phyloP scores from a whole-genome alignment of 2,113 vertebrate genomes.

The Antennarius striatus region DNA sequence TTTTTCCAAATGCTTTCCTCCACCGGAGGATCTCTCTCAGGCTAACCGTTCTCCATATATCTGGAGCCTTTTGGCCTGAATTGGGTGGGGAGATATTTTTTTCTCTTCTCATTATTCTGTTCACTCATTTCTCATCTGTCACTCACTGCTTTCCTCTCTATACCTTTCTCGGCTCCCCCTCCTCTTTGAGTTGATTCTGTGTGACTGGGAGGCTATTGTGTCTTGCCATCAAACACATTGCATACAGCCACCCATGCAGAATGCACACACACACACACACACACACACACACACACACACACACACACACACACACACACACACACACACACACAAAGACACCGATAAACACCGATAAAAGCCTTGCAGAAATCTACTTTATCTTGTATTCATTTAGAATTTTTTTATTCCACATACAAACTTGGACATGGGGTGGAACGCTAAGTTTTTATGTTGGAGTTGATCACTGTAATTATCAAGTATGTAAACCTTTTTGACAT shows the following conservation, averaged over 20 bases:
- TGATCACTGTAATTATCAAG: no score
- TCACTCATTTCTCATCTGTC: slow-evolving; percentile 9
- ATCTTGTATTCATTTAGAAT: no score
- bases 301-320: no score
- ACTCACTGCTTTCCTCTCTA: slow-evolving; percentile 6
- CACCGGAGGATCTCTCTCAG: no score
- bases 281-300: slow-evolving; percentile 32
- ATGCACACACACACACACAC: slow-evolving; percentile 53
- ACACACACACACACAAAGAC: no score
- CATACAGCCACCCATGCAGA: slow-evolving; percentile 68
- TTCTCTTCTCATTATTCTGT: slow-evolving; percentile 35
- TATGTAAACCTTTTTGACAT: no score
- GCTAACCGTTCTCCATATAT: neutral
- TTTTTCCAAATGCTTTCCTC: no score
- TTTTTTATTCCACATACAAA: no score
- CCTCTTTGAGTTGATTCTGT: slow-evolving; percentile 60
- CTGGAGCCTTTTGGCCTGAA: neutral
- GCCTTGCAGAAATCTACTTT: no score
- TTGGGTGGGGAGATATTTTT: neutral
- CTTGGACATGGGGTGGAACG: no score
- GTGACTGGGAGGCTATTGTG: slow-evolving; percentile 64
- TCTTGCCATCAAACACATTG: slow-evolving; percentile 60
- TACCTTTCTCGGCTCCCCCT: slow-evolving; percentile 54
- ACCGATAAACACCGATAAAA: no score
- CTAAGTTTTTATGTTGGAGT: no score